These are phyloP conservation scores for Colinus virginianus DNA, from an alignment of 2,113 vertebrate species.

Conservation along the genomic window DNA sequence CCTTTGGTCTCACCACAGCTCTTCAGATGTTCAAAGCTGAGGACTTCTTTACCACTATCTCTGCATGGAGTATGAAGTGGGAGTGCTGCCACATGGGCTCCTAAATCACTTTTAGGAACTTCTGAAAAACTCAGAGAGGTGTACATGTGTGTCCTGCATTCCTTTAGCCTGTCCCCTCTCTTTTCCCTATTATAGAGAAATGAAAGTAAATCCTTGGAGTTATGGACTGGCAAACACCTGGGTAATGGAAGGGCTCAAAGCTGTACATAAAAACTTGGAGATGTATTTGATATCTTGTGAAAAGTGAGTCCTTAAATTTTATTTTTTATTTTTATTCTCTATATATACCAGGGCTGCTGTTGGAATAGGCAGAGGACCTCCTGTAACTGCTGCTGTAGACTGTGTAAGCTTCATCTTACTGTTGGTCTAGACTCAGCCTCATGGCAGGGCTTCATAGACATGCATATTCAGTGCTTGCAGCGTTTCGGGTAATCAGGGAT, in stretches of 20 bases:
- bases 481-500: neutral
- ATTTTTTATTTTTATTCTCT: neutral
- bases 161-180: neutral
- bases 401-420: neutral
- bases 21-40: neutral
- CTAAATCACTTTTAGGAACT: neutral
- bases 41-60: neutral
- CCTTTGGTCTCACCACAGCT: neutral
- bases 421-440: neutral
- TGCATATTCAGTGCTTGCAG: neutral
- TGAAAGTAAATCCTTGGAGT: neutral
- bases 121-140: neutral
- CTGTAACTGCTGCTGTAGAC: neutral
- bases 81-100: neutral
- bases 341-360: neutral
- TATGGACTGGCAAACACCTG: neutral
- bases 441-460: rapidly evolving
- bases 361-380: neutral
- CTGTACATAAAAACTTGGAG: neutral
- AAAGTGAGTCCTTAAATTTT: neutral
- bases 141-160: neutral
- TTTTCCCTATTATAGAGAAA: neutral
- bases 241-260: neutral
- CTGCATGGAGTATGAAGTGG: neutral
- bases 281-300: neutral